Percentiles rank a stretch among this genome's conserved stretches.
Conservation (phyloP, 35 echinoderm and acorn worm genomes). For the Apostichopus californicus region DNA sequence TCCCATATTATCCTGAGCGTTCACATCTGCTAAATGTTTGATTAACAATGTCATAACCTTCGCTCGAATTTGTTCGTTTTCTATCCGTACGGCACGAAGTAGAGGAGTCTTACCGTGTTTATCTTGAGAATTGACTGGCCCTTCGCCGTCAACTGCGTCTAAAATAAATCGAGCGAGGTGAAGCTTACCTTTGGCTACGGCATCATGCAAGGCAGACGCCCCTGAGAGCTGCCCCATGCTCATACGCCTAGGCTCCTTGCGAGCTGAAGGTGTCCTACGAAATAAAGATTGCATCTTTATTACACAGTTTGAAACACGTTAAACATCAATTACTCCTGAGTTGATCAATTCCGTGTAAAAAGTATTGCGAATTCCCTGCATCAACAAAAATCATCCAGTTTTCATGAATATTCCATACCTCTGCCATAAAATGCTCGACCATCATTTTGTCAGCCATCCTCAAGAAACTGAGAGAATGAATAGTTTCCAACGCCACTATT, state of each 20-base stretch:
- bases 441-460: not conserved
- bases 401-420: not conserved
- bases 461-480: too few species aligned
- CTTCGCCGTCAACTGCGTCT: too few species aligned
- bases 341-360: not conserved
- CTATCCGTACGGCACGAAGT: conserved; percentile 73
- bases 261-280: conserved; percentile 65
- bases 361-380: not conserved
- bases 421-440: not conserved
- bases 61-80: conserved; percentile 49
- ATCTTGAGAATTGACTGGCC: conserved; percentile 73
- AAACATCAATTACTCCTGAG: not conserved
- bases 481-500: not conserved
- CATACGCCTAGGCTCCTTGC: conserved; percentile 47
- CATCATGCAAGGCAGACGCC: too few species aligned
- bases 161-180: too few species aligned
- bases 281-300: conserved; percentile 49
- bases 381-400: not conserved
- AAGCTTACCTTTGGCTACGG: too few species aligned
- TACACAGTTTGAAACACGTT: not conserved
- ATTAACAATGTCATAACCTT: conserved; percentile 70
- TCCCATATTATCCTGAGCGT: conserved; percentile 81
- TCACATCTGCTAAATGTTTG: conserved; percentile 77
- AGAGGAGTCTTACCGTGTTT: conserved; percentile 92
- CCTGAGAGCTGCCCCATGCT: conserved; percentile 88